Evolutionary conservation across 2,113 vertebrate species (phyloP).

Genomic region (Ictalurus furcatus): DNA sequence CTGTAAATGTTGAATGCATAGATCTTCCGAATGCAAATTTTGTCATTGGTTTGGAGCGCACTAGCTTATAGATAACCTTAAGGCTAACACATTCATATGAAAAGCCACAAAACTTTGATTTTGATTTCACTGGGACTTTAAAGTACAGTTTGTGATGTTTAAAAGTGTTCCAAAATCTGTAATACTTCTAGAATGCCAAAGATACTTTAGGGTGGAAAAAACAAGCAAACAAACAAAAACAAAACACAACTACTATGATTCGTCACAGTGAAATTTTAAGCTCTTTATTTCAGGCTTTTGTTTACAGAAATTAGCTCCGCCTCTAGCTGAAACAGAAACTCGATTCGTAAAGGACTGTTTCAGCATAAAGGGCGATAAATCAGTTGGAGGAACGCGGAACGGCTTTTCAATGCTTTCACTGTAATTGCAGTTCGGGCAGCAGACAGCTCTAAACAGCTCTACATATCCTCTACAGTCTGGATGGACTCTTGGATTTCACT

Average conservation of each 20-base stretch:
- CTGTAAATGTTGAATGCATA: no score
- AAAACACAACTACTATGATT: neutral
- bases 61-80: no score
- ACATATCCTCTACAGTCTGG: neutral
- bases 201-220: neutral
- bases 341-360: neutral
- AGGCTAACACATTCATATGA: no score
- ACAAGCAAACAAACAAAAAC: no score
- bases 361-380: neutral
- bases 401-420: neutral
- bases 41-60: no score
- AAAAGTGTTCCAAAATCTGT: neutral
- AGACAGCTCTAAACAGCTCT: neutral
- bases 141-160: neutral
- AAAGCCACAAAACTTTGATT: no score
- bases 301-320: neutral
- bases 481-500: neutral
- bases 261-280: neutral
- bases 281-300: neutral
- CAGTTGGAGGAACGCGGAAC: neutral
- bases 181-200: neutral
- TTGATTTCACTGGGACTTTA: no score
- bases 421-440: conserved; percentile 10
- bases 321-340: neutral
- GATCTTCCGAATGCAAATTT: no score